phyloP scores from a whole-genome alignment of 2,797 vertebrate species.

The Ctenopoma kingsleyae region DNA sequence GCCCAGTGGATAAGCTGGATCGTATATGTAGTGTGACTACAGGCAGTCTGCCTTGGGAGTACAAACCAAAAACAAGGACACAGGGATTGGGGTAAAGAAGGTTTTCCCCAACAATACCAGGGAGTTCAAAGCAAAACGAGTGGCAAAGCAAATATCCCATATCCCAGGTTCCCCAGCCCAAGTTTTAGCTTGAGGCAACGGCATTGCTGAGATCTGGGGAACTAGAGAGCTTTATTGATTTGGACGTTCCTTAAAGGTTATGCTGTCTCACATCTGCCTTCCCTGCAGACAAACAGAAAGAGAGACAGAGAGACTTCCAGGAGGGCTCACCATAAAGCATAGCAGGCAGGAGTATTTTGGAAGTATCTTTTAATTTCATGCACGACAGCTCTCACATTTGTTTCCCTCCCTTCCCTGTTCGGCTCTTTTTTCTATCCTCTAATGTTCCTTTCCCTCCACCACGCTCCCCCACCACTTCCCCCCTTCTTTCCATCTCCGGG shows the following conservation, averaged over 20 bases:
- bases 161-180: slow-evolving; percentile 46
- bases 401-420: slow-evolving; percentile 66
- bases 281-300: slow-evolving; percentile 66
- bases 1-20: slow-evolving; percentile 24
- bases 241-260: slow-evolving; percentile 83
- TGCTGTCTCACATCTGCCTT: slow-evolving; percentile 68
- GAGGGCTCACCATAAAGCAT: slow-evolving; percentile 43
- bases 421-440: slow-evolving; percentile 49
- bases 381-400: slow-evolving; percentile 77
- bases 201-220: slow-evolving; percentile 61
- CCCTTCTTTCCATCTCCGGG: slow-evolving; percentile 39
- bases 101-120: slow-evolving; percentile 47
- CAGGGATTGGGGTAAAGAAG: slow-evolving; percentile 19
- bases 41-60: slow-evolving; percentile 42
- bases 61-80: slow-evolving; percentile 51
- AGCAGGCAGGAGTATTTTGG: slow-evolving; percentile 60
- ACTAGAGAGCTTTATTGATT: slow-evolving; percentile 75
- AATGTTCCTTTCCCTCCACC: slow-evolving; percentile 22
- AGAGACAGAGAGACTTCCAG: slow-evolving; percentile 63
- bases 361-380: slow-evolving; percentile 86
- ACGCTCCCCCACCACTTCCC: neutral
- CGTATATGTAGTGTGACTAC: slow-evolving; percentile 25
- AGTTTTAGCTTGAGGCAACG: slow-evolving; percentile 66
- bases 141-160: slow-evolving; percentile 65
- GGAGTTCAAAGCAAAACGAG: slow-evolving; percentile 61